Evolutionary conservation across 2,113 vertebrate genomes (phyloP).

Genomic region (Corapipo altera): DNA sequence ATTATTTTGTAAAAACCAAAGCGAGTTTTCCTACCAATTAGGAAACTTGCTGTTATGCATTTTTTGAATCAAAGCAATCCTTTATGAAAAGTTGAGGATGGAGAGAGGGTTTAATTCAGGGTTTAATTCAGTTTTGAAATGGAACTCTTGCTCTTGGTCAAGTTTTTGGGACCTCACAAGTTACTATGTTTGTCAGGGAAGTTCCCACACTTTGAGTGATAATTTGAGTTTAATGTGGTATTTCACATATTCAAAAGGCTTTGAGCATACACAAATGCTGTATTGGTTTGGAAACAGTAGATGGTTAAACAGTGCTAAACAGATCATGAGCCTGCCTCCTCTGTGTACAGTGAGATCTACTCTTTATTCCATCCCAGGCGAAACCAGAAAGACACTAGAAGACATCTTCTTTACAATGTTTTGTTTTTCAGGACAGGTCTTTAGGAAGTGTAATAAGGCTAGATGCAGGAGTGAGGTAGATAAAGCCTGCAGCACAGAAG

Average conservation of each 20-base stretch:
- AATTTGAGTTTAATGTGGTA: neutral
- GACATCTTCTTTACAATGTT: neutral
- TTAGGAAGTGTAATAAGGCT: neutral
- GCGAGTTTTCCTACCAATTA: neutral
- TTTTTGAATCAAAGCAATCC: neutral
- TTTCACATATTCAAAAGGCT: neutral
- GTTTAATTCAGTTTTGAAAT: neutral
- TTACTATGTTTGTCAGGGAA: neutral
- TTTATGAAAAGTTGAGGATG: neutral
- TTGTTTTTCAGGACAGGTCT: neutral
- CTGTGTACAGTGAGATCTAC: neutral
- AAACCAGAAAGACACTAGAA: neutral
- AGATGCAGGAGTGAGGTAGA: neutral
- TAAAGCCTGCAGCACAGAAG: neutral
- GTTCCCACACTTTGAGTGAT: neutral
- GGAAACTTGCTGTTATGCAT: neutral
- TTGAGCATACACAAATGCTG: neutral
- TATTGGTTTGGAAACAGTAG: neutral
- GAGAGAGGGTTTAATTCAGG: neutral
- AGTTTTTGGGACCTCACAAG: neutral
- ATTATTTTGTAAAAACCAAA: neutral
- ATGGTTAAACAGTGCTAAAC: neutral
- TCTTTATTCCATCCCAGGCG: neutral
- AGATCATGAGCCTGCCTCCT: neutral
- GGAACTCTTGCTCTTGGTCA: neutral